These are phyloP conservation scores for Scaptomyza polygonia DNA, from an alignment of 2,888 invertebrate species.

Conservation along the genomic window DNA sequence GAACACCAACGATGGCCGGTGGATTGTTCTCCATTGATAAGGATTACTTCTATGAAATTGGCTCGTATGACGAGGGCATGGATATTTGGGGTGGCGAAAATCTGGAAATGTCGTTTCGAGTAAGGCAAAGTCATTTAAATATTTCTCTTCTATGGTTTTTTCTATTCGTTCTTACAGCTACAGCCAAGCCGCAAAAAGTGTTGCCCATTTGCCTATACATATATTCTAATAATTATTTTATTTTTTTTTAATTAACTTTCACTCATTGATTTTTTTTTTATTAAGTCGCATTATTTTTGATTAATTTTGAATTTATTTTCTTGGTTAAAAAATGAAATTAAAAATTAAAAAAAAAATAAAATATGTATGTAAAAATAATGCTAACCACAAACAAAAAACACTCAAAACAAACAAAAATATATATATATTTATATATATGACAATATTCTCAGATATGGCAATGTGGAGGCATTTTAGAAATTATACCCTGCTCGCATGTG, in stretches of 20 bases:
- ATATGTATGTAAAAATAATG: constrained; percentile 26
- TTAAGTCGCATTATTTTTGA: constrained; percentile 20
- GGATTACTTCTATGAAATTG: constrained; percentile 98
- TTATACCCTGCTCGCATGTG: constrained; percentile 97
- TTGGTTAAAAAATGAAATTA: constrained; percentile 17
- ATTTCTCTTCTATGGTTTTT: constrained; percentile 39
- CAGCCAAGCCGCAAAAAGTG: constrained; percentile 74
- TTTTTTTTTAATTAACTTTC: constrained; percentile 2
- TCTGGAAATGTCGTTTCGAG: constrained; percentile 85
- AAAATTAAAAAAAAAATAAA: constrained; percentile 13
- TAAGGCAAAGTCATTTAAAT: constrained; percentile 71
- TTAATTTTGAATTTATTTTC: constrained; percentile 13
- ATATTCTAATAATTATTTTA: constrained; percentile 21
- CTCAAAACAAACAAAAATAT: constrained; percentile 62
- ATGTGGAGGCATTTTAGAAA: constrained; percentile 97
- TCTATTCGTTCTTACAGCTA: constrained; percentile 57
- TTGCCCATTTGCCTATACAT: constrained; percentile 51
- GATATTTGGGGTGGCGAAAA: constrained; percentile 96
- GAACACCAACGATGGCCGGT: constrained; percentile 99
- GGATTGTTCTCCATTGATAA: constrained; percentile 97
- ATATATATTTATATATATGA: constrained; percentile 60
- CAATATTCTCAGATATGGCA: constrained; percentile 92
- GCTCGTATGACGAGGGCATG: constrained; percentile 99
- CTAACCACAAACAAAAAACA: constrained; percentile 54
- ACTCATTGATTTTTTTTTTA: constrained; percentile 17